Evolutionary conservation across 2,113 vertebrate species (phyloP), one percentile per base, ranked within the genome.

Genomic region (Passer montanus): DNA sequence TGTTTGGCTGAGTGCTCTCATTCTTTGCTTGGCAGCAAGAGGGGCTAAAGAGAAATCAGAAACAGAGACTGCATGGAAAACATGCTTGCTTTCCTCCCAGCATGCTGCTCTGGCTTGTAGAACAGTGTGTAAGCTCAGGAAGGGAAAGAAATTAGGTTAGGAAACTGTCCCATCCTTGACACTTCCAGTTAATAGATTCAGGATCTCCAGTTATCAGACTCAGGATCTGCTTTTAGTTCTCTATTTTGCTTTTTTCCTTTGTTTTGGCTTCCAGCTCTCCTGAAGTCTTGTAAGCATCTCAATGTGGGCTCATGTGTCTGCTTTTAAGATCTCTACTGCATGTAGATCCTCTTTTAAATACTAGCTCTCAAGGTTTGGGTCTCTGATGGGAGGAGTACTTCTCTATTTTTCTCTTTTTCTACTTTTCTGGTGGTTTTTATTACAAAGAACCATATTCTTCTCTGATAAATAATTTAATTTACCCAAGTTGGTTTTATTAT

Each of bases 351-450:
- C 27, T 74, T 79, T 20, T 46, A 79, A 60, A 39, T 22, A 58
- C 52, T 8, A 22, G 2, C 17, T 85, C 1, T 0, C 13, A 47
- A 56, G 2, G 2, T 50, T 66, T 76, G n/a, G 3, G 28, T 37
- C 26, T 7, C 1, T 33, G 27, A n/a, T 33, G 19, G 3, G 3
- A 44, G 35, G 8, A 62, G 14, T 37, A 10, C 6, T 68, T 62
- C 7, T 27, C 28, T 64, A 1, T 13, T 81, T 89, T 50, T 15
- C 21, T 37, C 39, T 28, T 41, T 56, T 84, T 63, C 23, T 81
- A 0, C 84, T 85, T 70, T 58, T 55, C 52, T 69, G 2, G 5
- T 68, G 13, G 1, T 52, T 92, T 27, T 11, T 50, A 14, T 33
- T 70, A 77, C 49, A 60, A 92, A 33, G 15, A 58, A 50, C 2